Base-by-base conservation (phyloP, 2,797 vertebrate genomes). In the Lutjanus argentimaculatus region DNA sequence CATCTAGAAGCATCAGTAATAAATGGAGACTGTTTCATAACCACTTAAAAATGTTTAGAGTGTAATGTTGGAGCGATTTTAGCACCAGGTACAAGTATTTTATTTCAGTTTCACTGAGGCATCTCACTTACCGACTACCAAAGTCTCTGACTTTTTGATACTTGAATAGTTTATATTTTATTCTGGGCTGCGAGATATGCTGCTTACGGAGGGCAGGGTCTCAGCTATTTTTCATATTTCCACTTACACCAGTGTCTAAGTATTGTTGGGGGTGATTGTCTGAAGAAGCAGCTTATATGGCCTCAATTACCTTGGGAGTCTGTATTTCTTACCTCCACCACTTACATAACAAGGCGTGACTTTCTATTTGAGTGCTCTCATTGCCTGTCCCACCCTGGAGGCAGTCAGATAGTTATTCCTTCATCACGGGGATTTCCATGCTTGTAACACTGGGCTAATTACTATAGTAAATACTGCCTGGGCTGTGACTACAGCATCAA, bases 341-440 rank as follows among this genome's bases (percentile, higher is more conserved):
- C 82, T 80, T 70, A 84, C 83, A 85, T 93, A 90, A 92, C 85
- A 88, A 87, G 85, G 79, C 72, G 19, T 88, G 89, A 91, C 92
- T 90, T 87, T 84, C 85, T 87, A 62, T 92, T 85, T 73, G 78
- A 91, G 76, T 17, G 78, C 76, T 83, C 89, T 85, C 81, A 62
- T 80, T 89, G 87, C 87, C 77, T 80, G 80, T 90, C 86, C 89
- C 88, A 88, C 90, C 89, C 90, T 80, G 67, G 88, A 90, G 90
- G 90, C 88, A 85, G 81, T 66, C 80, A 67, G 77, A 86, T 82
- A 84, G 90, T 87, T 90, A 85, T 88, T 92, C 89, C 90, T 80
- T 90, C 88, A 88, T 91, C 89, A 87, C 70, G 51, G 89, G 88
- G 88, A 95, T 92, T 94, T 93, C 83, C 89, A 88, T 63, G 90